A percentile compares a stretch with the other conserved stretches of the same genome.
Conservation (phyloP, 2,888 invertebrate species). For the Dinocampus coccinellae region DNA sequence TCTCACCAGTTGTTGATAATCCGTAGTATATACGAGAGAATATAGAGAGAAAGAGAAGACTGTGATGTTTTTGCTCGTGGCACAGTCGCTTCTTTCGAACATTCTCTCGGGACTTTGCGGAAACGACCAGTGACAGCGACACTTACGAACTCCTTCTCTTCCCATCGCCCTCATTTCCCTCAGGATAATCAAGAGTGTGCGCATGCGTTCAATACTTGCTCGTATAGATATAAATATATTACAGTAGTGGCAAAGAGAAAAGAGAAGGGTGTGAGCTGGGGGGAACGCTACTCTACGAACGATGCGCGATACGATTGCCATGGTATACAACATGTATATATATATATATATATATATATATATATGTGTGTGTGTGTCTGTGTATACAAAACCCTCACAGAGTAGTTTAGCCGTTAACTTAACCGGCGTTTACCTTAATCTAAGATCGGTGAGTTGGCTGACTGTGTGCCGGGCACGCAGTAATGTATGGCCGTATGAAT, state of each 20-base stretch:
- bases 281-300: not conserved
- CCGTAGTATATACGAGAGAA: too few relatives aligned
- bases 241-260: not conserved
- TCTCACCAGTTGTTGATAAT: not conserved
- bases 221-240: not conserved
- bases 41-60: not conserved
- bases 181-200: not conserved
- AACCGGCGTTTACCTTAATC: conserved; percentile 71
- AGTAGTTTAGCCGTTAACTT: conserved; percentile 69
- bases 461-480: conserved; percentile 34
- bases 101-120: conserved; percentile 6
- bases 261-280: not conserved
- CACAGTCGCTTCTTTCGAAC: conserved; percentile 1
- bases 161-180: too few relatives aligned
- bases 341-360: conserved; percentile 9
- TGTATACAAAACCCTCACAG: conserved; percentile 5
- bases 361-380: conserved; percentile 26
- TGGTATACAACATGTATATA: not conserved
- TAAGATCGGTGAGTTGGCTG: conserved; percentile 62
- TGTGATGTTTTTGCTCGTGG: not conserved
- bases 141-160: conserved; percentile 21
- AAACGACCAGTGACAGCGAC: conserved; percentile 23
- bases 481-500: conserved; percentile 69
- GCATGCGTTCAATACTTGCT: not conserved
- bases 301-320: not conserved